Conservation (phyloP, 2,797 vertebrate genomes). For the Acanthurus leucopareius region DNA sequence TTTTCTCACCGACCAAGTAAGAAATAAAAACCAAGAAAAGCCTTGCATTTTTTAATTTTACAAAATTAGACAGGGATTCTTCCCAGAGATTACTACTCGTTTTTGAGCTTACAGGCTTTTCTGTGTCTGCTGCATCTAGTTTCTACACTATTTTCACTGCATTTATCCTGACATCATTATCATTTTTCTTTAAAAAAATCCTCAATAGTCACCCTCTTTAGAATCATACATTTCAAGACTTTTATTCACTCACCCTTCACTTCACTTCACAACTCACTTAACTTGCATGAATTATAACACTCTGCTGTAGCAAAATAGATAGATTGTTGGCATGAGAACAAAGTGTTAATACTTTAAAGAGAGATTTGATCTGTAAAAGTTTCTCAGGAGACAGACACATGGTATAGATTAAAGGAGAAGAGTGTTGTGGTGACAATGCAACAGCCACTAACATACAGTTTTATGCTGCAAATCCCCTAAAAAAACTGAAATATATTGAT, state of each 20-base stretch:
- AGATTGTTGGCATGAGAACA: not conserved
- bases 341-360: not conserved
- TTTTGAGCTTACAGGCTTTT: constrained; percentile 19
- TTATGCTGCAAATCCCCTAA: not conserved
- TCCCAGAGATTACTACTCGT: not conserved
- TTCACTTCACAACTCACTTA: too few species aligned
- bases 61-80: constrained; percentile 5
- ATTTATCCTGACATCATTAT: constrained; percentile 2
- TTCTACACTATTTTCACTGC: not conserved
- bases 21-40: not conserved
- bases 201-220: not conserved
- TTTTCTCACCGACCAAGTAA: not conserved
- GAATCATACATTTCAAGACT: not conserved
- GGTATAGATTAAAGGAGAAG: not conserved
- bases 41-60: constrained; percentile 24
- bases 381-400: not conserved
- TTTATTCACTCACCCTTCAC: not conserved
- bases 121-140: constrained; percentile 5
- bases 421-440: not conserved
- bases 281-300: not conserved
- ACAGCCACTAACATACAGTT: not conserved
- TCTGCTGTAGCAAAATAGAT: not conserved
- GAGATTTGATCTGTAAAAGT: not conserved
- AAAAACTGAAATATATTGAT: not conserved
- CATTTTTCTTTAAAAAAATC: not conserved